These are phyloP conservation scores for Phocoena sinus DNA, from an alignment of 2,113 vertebrate genomes.

Conservation along the genomic window DNA sequence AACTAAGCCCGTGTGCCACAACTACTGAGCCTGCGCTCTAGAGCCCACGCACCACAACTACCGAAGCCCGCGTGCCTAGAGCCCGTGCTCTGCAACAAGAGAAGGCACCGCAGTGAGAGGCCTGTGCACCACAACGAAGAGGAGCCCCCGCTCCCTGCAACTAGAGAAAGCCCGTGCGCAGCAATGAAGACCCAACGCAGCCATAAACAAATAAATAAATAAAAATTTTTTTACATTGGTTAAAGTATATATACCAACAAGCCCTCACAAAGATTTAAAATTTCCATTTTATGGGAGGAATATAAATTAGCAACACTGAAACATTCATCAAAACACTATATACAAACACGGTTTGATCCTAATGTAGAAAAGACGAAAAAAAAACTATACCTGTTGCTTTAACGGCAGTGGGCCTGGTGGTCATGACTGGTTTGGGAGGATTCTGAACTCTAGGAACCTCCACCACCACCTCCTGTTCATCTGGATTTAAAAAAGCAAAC, in stretches of 20 bases:
- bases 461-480: slow-evolving; percentile 86
- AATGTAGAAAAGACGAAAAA: background rate
- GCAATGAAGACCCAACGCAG: too few relatives aligned
- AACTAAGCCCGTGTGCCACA: too few relatives aligned
- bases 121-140: too few relatives aligned
- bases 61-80: too few relatives aligned
- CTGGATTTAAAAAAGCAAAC: slow-evolving; percentile 67
- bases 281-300: background rate
- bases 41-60: too few relatives aligned
- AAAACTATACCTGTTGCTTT: slow-evolving; percentile 89
- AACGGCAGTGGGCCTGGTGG: slow-evolving; percentile 83
- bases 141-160: too few relatives aligned
- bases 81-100: too few relatives aligned
- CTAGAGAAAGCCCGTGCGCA: too few relatives aligned
- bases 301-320: background rate
- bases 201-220: too few relatives aligned
- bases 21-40: too few relatives aligned
- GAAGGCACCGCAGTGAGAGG: too few relatives aligned
- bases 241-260: background rate
- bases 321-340: background rate
- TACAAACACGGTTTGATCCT: background rate
- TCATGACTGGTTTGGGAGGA: slow-evolving; percentile 75
- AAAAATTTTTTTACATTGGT: background rate
- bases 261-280: background rate
- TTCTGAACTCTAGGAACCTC: slow-evolving; percentile 79